phyloP scores from a whole-genome alignment of 1,140 invertebrate genomes.

The Dendroctonus ponderosae region DNA sequence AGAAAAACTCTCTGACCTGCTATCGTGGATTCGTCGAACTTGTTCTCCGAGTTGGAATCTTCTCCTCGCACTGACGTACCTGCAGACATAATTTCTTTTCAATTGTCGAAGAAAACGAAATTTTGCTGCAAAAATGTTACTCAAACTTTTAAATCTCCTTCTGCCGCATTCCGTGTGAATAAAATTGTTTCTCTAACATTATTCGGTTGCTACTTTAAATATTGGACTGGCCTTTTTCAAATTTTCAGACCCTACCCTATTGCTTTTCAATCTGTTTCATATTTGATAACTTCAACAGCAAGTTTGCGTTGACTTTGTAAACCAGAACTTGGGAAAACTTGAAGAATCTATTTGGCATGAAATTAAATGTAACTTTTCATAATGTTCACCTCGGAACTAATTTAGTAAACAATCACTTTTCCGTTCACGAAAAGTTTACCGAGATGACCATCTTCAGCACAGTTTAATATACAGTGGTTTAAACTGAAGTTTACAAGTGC shows the following conservation, averaged over 20 bases:
- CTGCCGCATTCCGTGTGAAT: constrained; percentile 2
- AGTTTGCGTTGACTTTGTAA: no score
- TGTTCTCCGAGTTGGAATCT: constrained; percentile 33
- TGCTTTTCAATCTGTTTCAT: no score
- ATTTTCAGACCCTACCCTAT: neutral
- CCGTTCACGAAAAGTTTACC: no score
- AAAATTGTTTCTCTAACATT: constrained; percentile 7
- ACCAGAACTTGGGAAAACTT: no score
- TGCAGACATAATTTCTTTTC: constrained; percentile 27
- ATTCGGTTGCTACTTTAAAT: constrained; percentile 15
- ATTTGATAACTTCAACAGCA: no score
- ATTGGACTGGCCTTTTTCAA: neutral
- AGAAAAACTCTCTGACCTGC: constrained; percentile 35
- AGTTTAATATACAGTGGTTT: no score
- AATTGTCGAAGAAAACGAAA: constrained; percentile 30
- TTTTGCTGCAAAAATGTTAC: constrained; percentile 22
- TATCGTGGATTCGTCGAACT: constrained; percentile 37
- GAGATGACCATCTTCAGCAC: no score
- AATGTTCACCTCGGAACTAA: no score
- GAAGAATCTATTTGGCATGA: no score
- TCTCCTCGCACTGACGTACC: constrained; percentile 32
- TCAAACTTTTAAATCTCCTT: constrained; percentile 20
- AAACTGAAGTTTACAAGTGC: no score
- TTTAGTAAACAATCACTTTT: no score
- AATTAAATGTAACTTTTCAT: no score